Conservation (phyloP, 2,113 vertebrate species). For the Hippocampus zosterae region DNA sequence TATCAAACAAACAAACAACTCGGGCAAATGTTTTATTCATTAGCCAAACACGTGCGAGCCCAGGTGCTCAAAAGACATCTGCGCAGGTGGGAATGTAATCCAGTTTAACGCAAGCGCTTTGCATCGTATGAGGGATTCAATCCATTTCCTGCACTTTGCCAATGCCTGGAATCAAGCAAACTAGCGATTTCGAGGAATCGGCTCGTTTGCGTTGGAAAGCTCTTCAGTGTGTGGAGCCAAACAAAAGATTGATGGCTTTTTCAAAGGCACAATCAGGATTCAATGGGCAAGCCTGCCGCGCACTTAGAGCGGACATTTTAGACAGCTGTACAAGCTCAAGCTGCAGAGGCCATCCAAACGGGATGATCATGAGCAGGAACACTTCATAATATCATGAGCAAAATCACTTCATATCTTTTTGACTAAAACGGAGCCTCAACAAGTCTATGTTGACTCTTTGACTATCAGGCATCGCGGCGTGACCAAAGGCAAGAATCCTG, state of each 20-base stretch:
- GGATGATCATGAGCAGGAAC: background rate
- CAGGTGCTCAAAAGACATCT: slow-evolving; percentile 4
- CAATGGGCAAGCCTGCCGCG: slow-evolving; percentile 17
- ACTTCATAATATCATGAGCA: too few species aligned
- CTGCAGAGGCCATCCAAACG: background rate
- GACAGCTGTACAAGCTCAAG: background rate
- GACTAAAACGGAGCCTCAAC: too few species aligned
- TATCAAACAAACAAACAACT: slow-evolving; percentile 3
- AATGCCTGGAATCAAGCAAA: slow-evolving; percentile 25
- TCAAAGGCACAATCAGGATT: slow-evolving; percentile 26
- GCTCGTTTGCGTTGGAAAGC: slow-evolving; percentile 43
- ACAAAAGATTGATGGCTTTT: slow-evolving; percentile 38
- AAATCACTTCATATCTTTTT: too few species aligned
- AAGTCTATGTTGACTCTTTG: too few species aligned
- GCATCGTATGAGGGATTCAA: slow-evolving; percentile 13
- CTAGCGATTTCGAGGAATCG: slow-evolving; percentile 37
- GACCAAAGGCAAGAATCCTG: too few species aligned
- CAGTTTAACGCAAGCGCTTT: slow-evolving; percentile 8
- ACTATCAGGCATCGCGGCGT: too few species aligned
- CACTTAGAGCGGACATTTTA: background rate
- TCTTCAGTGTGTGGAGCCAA: slow-evolving; percentile 24
- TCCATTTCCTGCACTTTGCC: slow-evolving; percentile 26
- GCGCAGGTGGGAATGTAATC: slow-evolving; percentile 11
- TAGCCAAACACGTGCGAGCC: slow-evolving; percentile 5
- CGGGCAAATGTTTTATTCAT: background rate